Percentiles rank a stretch among this genome's conserved stretches.
phyloP scores from a whole-genome alignment of 2,888 invertebrate species.

The Stenoptilia bipunctidactyla region DNA sequence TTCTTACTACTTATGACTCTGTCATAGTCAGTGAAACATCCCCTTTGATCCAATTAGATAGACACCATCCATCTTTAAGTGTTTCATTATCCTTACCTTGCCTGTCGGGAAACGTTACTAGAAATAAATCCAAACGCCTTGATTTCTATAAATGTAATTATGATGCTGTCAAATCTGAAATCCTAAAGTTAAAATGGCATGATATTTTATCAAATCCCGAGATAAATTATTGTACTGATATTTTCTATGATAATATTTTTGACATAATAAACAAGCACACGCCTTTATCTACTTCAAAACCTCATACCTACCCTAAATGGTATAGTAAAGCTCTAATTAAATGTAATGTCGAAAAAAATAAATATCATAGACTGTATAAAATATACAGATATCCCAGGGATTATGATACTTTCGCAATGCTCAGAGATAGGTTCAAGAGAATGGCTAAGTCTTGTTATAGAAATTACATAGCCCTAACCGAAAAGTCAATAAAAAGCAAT shows the following conservation, averaged over 20 bases:
- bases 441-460: background rate
- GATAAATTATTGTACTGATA: background rate
- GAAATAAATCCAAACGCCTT: background rate
- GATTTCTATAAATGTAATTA: background rate
- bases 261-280: slow-evolving; percentile 1
- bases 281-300: background rate
- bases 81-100: background rate
- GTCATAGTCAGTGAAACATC: background rate
- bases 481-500: background rate
- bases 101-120: background rate
- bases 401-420: background rate
- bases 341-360: background rate
- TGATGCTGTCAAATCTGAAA: background rate
- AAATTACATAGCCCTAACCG: background rate
- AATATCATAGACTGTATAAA: background rate
- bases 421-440: background rate
- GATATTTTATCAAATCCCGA: background rate
- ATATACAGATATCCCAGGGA: slow-evolving; percentile 1
- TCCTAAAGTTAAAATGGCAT: background rate
- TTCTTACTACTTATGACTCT: background rate
- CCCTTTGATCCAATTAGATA: background rate
- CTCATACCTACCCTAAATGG: background rate
- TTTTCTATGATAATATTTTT: background rate
- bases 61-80: background rate
- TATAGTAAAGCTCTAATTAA: background rate